Evolutionary conservation across 2,797 vertebrate genomes (phyloP).

Genomic region (Coregonus sp.): DNA sequence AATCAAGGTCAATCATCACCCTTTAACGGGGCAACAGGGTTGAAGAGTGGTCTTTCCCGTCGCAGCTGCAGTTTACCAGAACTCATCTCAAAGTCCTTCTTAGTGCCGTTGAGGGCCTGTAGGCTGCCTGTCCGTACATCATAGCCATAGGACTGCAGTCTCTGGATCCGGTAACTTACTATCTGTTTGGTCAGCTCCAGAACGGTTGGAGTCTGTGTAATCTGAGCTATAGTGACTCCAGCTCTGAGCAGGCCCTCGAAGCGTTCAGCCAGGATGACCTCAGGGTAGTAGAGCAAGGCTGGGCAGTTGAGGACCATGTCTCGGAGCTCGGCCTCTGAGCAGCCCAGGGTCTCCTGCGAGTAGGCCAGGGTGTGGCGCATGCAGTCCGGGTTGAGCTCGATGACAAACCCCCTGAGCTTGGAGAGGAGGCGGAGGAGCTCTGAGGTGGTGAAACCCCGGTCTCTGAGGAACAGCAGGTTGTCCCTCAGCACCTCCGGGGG

Average conservation of each 20-base stretch:
- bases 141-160: slow-evolving; percentile 76
- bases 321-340: slow-evolving; percentile 79
- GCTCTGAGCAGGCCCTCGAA: slow-evolving; percentile 77
- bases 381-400: slow-evolving; percentile 79
- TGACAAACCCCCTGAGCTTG: slow-evolving; percentile 89
- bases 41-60: slow-evolving; percentile 87
- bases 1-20: slow-evolving; percentile 73
- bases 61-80: slow-evolving; percentile 82
- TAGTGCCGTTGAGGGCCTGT: slow-evolving; percentile 84
- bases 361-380: slow-evolving; percentile 81
- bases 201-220: slow-evolving; percentile 81
- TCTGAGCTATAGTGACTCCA: slow-evolving; percentile 69
- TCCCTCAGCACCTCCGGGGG: slow-evolving; percentile 71
- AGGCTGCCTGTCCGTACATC: slow-evolving; percentile 79
- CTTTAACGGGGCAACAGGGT: slow-evolving; percentile 87
- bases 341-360: slow-evolving; percentile 79
- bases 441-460: slow-evolving; percentile 76
- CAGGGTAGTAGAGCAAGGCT: slow-evolving; percentile 86
- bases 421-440: slow-evolving; percentile 87
- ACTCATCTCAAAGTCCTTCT: slow-evolving; percentile 90
- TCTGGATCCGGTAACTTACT: slow-evolving; percentile 80
- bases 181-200: slow-evolving; percentile 90
- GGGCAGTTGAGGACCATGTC: slow-evolving; percentile 83
- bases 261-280: slow-evolving; percentile 81
- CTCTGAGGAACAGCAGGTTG: slow-evolving; percentile 82